phyloP scores from a whole-genome alignment of 2,888 invertebrate genomes.

The Branchipolynoe longqiensis region DNA sequence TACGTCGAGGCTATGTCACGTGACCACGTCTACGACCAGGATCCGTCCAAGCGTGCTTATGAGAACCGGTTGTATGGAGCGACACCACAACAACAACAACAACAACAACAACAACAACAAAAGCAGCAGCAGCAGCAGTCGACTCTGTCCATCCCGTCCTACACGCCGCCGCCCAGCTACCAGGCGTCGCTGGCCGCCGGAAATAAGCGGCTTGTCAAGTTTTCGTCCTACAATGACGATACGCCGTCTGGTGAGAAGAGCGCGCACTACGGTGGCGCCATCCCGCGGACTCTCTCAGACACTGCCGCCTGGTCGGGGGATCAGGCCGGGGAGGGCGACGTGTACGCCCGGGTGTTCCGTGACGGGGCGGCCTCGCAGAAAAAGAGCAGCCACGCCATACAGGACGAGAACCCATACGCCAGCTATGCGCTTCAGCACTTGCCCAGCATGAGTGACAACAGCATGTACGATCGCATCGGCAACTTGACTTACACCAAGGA shows the following conservation, averaged over 20 bases:
- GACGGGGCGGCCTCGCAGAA: background rate
- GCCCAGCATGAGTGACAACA: background rate
- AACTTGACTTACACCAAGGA: background rate
- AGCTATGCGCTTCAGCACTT: background rate
- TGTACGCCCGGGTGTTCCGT: constrained; percentile 12
- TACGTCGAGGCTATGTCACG: constrained; percentile 43
- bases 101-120: no score
- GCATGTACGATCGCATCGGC: constrained; percentile 1
- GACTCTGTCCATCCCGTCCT: constrained; percentile 28
- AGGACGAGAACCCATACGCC: background rate
- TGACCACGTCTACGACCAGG: constrained; percentile 18
- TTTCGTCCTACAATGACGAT: constrained; percentile 20
- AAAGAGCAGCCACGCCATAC: background rate
- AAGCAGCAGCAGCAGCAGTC: background rate
- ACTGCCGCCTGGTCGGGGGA: constrained; percentile 25
- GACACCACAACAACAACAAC: no score
- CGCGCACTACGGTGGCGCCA: background rate
- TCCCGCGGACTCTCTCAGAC: background rate
- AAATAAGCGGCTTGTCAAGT: constrained; percentile 11
- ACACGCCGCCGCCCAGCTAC: constrained; percentile 49
- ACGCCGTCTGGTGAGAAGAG: background rate
- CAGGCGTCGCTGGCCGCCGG: constrained; percentile 12
- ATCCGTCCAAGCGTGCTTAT: background rate
- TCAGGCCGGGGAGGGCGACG: constrained; percentile 1
- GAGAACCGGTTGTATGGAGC: background rate